Conservation (phyloP, 2,113 vertebrate species). For the Tetraodon nigroviridis region DNA sequence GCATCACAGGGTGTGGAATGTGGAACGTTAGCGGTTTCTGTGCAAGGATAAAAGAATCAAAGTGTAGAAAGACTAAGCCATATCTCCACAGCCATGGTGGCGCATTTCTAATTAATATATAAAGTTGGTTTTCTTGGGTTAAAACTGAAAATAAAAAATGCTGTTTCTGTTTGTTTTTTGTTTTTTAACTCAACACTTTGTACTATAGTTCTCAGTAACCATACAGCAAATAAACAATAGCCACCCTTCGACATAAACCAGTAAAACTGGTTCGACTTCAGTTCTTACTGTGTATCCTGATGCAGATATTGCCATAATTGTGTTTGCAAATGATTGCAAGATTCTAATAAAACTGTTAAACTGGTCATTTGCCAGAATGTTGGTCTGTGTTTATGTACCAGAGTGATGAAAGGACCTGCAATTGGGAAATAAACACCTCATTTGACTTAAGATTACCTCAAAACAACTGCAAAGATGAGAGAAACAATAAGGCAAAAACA, state of each 20-base stretch:
- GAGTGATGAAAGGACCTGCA: neutral
- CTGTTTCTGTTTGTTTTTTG: conserved; percentile 20
- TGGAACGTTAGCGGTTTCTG: conserved; percentile 27
- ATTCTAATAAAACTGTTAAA: conserved; percentile 77
- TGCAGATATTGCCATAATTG: conserved; percentile 77
- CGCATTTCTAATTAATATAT: conserved; percentile 54
- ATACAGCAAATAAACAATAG: conserved; percentile 61
- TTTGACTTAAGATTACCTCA: conserved; percentile 48
- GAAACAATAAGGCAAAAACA: conserved; percentile 40
- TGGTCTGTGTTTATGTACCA: neutral
- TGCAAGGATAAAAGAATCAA: conserved; percentile 41
- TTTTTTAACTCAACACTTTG: conserved; percentile 72
- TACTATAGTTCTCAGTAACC: conserved; percentile 72
- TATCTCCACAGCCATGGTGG: conserved; percentile 67
- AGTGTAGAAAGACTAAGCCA: conserved; percentile 72
- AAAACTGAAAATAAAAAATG: no score
- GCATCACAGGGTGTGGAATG: conserved; percentile 49
- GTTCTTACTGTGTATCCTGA: conserved; percentile 74
- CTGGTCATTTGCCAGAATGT: conserved; percentile 22
- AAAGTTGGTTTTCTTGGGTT: conserved; percentile 28
- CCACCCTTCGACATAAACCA: conserved; percentile 63
- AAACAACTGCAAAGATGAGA: conserved; percentile 47
- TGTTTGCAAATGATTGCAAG: conserved; percentile 76
- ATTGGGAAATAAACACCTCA: neutral
- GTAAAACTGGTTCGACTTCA: conserved; percentile 56